Base-by-base conservation (phyloP, 2,797 vertebrate species). In the Pangasius sanitwongsei region DNA sequence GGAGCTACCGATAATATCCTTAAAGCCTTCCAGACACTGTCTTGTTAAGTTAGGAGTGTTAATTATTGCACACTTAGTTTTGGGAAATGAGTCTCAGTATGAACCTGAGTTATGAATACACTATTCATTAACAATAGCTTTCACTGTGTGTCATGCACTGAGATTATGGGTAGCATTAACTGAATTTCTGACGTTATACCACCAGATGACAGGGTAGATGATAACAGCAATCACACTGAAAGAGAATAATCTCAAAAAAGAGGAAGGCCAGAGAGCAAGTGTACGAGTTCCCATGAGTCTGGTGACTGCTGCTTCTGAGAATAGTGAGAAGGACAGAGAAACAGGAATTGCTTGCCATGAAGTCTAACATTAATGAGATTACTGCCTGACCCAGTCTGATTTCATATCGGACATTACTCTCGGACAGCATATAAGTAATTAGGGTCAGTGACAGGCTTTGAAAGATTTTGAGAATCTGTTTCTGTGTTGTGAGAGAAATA, bases 191-290 rank as follows among this genome's bases (percentile, higher is more conserved):
- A 59, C 34, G 16, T 34, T 81, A 16, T 50, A 37, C 34, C 18
- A 77, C 20, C 6, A 63, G 44, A 77, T 25, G 18, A 63, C 67
- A 63, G 63, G 20, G 3, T 4, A 67, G 31, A 67, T 3, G 34
- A 67, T 83, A 48, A 55, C 2, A 61, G 86, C 20, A 15, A 55
- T 86, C 0, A 18, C 7, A 7, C 41, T 70, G 16, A 74, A 72
- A 81, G 78, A 81, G 53, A 57, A 20, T 18, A 57, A 23, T 57
- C 78, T 34, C 2, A 23, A 61, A 37, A 96, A 92, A 93, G 94
- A 95, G 95, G 95, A 95, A 96, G 94, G 48, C 55, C 75, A 93
- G 94, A 95, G 94, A 94, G 92, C 92, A 93, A 92, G 92, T 84
- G 89, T 87, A 92, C 87, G 91, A 80, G 86, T 94, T 92, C 94